These are phyloP conservation scores for Hanleya hanleyi DNA, from an alignment of 2,888 invertebrate species.

Conservation along the genomic window DNA sequence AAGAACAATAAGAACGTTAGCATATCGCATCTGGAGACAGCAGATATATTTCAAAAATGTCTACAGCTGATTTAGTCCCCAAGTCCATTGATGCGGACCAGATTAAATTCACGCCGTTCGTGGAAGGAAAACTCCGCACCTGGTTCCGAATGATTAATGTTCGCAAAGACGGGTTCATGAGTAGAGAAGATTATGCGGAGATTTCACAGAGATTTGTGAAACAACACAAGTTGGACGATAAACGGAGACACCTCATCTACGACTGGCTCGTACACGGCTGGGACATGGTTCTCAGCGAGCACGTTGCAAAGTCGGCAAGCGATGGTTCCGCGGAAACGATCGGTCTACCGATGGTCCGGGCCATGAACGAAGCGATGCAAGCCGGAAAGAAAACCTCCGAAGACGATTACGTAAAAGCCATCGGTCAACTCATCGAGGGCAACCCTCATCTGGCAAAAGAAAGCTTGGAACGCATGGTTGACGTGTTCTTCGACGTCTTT, in stretches of 20 bases:
- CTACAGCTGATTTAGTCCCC: background rate
- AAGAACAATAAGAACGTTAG: too few species aligned
- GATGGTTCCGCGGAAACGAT: slow-evolving; percentile 4
- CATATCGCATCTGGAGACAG: too few species aligned
- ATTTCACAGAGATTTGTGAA: slow-evolving; percentile 47
- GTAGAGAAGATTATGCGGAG: slow-evolving; percentile 41
- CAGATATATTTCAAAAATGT: too few species aligned
- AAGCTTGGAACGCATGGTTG: slow-evolving; percentile 48
- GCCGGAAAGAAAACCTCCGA: slow-evolving; percentile 45
- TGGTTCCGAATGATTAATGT: slow-evolving; percentile 56
- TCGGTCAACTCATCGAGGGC: slow-evolving; percentile 41
- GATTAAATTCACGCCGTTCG: slow-evolving; percentile 30
- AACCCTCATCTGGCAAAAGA: slow-evolving; percentile 41
- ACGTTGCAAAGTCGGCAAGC: slow-evolving; percentile 23
- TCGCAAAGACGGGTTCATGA: slow-evolving; percentile 48
- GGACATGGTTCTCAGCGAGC: slow-evolving; percentile 28
- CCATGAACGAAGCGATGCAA: slow-evolving; percentile 41
- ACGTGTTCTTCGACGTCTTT: slow-evolving; percentile 50
- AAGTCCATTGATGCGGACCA: background rate
- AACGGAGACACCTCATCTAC: slow-evolving; percentile 39
- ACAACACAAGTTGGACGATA: slow-evolving; percentile 44
- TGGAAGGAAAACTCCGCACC: slow-evolving; percentile 43
- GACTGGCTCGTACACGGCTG: slow-evolving; percentile 54
- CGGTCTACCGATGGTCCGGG: slow-evolving; percentile 34
- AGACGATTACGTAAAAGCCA: slow-evolving; percentile 49